Evolutionary conservation across 1,140 invertebrate species (phyloP), one percentile per base, ranked within the genome.

Genomic region (Bombus superbus): DNA sequence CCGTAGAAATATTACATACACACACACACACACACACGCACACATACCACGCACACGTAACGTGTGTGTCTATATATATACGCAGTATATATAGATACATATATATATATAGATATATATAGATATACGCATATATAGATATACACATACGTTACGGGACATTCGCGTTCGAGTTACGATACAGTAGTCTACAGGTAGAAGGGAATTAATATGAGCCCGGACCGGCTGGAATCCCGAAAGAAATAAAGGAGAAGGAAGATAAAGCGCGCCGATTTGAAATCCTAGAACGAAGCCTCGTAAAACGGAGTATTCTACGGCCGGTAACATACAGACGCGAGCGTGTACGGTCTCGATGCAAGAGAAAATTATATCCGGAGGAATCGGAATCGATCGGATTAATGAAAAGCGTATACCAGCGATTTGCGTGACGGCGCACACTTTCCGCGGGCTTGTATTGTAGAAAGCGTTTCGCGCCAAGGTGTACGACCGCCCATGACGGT

Each of bases 401-500:
- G 69, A 81, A 85, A 85, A 32, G 72, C 32, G 38, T 57, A 79
- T 40, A 59, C 8, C 8, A 8, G 53, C 47, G 64, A 82, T 82
- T 87, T 38, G 82, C 81, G 79, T 79, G 88, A 83, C 81, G 68
- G 53, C 32, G 53, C 18, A 32, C 66, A 76, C 57, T 80, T 86
- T 66, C 44, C 76, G n/a, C 53, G 59, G 4, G 10, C 25, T 62
- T n/a, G 59, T 2, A 15, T 47, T 13, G 44, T 53, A 25, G 35
- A 40, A 59, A 35, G 3, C 35, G 62, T 57, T 68, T 73, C 72
- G n/a, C 57, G 66, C 6, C 32, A 59, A 71, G 77, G 78, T 75
- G 53, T 59, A 78, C 81, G 83, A 82, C 86, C 83, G 86, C 87
- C 85, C 88, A 86, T 81, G 66, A 81, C 90, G 82, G 87, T 90